Conservation (phyloP, 2,888 invertebrate genomes). For the Melolontha melolontha region DNA sequence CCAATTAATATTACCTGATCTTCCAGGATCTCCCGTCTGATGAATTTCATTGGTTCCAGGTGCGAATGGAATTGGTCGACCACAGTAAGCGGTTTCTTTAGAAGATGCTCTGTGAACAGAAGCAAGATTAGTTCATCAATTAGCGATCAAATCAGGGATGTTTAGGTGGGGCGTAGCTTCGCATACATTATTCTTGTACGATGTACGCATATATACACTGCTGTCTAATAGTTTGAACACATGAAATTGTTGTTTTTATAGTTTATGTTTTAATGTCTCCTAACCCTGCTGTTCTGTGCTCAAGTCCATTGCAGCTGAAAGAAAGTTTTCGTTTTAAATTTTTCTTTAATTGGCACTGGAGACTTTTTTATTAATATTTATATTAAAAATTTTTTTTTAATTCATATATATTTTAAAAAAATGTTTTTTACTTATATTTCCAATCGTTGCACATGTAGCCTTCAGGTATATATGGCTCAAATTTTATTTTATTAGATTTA, state of each 20-base stretch:
- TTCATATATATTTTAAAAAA: no score
- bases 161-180: conserved; percentile 34
- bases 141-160: neutral
- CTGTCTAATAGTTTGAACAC: no score
- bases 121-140: conserved; percentile 12
- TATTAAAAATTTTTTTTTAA: no score
- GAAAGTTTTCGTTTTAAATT: no score
- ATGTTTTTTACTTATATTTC: no score
- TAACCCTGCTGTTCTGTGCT: no score
- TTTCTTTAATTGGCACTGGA: no score
- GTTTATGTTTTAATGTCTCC: neutral
- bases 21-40: conserved; percentile 81
- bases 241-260: neutral
- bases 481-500: no score
- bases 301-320: no score
- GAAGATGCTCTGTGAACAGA: conserved; percentile 78
- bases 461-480: no score
- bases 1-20: conserved; percentile 74
- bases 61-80: conserved; percentile 95
- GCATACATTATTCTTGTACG: neutral
- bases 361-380: no score
- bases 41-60: conserved; percentile 90
- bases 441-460: no score
- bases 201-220: neutral
- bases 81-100: conserved; percentile 87